Percentiles rank a stretch among this genome's conserved stretches.
Evolutionary conservation across 2,113 vertebrate species (phyloP).

Genomic region (Ameiurus melas): DNA sequence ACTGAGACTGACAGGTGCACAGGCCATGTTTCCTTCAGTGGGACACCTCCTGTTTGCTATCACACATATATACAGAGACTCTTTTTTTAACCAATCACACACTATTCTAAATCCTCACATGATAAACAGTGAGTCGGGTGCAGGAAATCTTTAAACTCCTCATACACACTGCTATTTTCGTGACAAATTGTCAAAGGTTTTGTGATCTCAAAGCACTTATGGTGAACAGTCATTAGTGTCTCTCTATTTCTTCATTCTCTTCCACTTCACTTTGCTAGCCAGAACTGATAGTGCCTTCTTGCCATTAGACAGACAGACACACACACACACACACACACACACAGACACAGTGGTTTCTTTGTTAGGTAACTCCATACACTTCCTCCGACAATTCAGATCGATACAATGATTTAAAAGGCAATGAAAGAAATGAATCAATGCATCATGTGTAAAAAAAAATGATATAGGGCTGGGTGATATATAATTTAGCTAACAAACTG

Average conservation of each 20-base stretch:
- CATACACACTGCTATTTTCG: background rate
- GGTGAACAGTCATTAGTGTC: slow-evolving; percentile 9
- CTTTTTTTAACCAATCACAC: background rate
- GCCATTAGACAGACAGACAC: background rate
- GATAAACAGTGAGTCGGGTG: background rate
- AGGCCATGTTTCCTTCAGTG: background rate
- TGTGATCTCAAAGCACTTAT: slow-evolving; percentile 12
- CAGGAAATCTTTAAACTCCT: background rate
- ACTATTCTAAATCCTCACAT: background rate
- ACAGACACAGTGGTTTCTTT: background rate
- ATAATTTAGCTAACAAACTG: too few relatives aligned
- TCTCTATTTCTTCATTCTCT: background rate
- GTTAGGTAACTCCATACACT: background rate
- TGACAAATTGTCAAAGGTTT: background rate
- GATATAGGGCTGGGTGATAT: too few relatives aligned
- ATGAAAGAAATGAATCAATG: background rate
- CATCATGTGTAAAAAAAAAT: background rate
- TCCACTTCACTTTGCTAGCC: background rate
- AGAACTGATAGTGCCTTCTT: background rate
- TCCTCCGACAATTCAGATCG: background rate
- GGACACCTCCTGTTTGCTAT: background rate
- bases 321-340: background rate
- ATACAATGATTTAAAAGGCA: background rate
- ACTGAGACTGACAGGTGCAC: background rate
- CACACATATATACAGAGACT: background rate